Percentiles rank a stretch among this genome's conserved stretches.
phyloP scores from a whole-genome alignment of 2,888 invertebrate genomes.

The Pyrochroa serraticornis region DNA sequence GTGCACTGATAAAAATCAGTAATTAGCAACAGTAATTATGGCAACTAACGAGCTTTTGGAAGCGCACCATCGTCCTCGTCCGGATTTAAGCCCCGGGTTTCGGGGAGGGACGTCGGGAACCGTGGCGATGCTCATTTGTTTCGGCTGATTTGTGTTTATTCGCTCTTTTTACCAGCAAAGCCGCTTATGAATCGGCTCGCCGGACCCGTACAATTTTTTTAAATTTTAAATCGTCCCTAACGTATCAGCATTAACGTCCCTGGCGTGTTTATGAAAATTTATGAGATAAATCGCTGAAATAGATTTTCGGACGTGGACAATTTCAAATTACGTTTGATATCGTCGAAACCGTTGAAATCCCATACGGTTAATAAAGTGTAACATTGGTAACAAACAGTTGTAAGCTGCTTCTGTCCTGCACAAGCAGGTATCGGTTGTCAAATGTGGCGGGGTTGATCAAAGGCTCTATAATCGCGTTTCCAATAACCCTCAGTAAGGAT shows the following conservation, averaged over 20 bases:
- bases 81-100: constrained; percentile 14
- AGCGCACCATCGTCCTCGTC: constrained; percentile 20
- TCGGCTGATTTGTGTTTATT: constrained; percentile 51
- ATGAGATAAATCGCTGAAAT: constrained; percentile 24
- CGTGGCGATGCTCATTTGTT: constrained; percentile 52
- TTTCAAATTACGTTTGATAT: constrained; percentile 1
- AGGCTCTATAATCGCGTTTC: constrained; percentile 23
- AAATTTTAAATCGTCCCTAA: constrained; percentile 2
- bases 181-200: constrained; percentile 38
- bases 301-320: constrained; percentile 1
- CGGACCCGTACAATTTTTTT: background rate
- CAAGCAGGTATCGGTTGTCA: constrained; percentile 33
- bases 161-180: constrained; percentile 37
- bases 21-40: constrained; percentile 60
- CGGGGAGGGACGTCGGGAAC: constrained; percentile 25
- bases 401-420: constrained; percentile 23
- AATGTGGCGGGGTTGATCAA: constrained; percentile 28
- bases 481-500: constrained; percentile 7
- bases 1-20: constrained; percentile 60
- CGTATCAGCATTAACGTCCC: constrained; percentile 16
- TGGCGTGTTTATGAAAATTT: constrained; percentile 32
- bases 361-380: constrained; percentile 24
- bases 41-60: constrained; percentile 58
- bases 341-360: constrained; percentile 21
- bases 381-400: constrained; percentile 26